Base-by-base conservation (phyloP, 2,113 vertebrate genomes). In the Ploceus nigricollis region DNA sequence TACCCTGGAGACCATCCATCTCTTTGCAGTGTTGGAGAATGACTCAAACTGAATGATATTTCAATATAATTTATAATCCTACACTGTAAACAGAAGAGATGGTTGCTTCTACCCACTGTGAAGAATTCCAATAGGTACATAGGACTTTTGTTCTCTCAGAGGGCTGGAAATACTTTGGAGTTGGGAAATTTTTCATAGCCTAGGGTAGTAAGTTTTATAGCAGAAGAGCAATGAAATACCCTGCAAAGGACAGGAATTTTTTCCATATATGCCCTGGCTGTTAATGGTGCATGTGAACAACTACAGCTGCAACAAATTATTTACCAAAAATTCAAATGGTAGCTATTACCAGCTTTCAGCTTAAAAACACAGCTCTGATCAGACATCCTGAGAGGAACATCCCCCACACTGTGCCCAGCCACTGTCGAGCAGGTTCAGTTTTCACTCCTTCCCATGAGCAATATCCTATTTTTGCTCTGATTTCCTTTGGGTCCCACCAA, bases 1-100 rank as follows among this genome's bases (percentile, higher is more conserved):
- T 97, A 93, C 98, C 96, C 98, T 94, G 81, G 98, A 98, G 98
- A 98, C 95, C 96, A 98, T 98, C 98, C 97, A 97, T 98, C 98
- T 98, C 97, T 98, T 98, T 95, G 97, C 94, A 96, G 11, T 96
- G 94, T 80, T 96, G 81, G 90, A 97, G 96, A 97, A 97, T 25
- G 82, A 93, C 95, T 97, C 40, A 93, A 96, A 97, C 95, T 96
- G 97, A 98, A 96, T 96, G 95, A 97, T 97, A 97, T 97, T 98
- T 97, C 97, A 97, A 90, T 94, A 94, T 96, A 97, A 97, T 97
- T 97, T 97, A 97, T 92, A 97, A 93, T 86, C 90, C 79, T 95
- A 28, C 47, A 68, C 77, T 95, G 89, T 93, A 96, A 97, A 97
- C 94, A 97, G 92, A 98, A 97, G 96, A 70, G 84, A 73, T 88